Evolutionary conservation across 2,113 vertebrate genomes (phyloP).

Genomic region (Mastomys natalensis): DNA sequence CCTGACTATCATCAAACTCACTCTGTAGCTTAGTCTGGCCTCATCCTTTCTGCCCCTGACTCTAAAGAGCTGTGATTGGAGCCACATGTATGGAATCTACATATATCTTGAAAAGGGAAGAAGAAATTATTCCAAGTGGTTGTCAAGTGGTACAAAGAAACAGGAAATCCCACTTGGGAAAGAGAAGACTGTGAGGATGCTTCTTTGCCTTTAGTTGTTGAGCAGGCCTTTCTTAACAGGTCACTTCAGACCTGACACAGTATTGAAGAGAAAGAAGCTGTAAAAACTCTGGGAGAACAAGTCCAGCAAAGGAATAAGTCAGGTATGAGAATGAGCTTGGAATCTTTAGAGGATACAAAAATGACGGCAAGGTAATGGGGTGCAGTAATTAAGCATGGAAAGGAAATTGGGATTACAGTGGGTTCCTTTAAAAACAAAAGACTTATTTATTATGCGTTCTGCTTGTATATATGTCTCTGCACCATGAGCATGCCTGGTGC

Average conservation of each 20-base stretch:
- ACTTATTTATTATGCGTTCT: background rate
- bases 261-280: background rate
- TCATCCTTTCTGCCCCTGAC: background rate
- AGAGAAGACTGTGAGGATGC: background rate
- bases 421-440: background rate
- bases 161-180: background rate
- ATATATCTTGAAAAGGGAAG: background rate
- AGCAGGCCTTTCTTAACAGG: background rate
- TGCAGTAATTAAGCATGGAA: background rate
- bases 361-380: background rate
- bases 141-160: background rate
- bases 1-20: background rate
- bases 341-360: background rate
- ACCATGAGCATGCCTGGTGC: background rate
- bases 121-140: background rate
- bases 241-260: background rate
- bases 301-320: constrained; percentile 4
- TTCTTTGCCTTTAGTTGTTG: background rate
- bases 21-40: background rate
- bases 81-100: background rate
- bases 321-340: constrained; percentile 1
- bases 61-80: background rate
- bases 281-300: background rate
- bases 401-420: background rate
- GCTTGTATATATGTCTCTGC: background rate